These are phyloP conservation scores for Eutolmus rufibarbis DNA, from an alignment of 2,888 invertebrate species.

Conservation along the genomic window DNA sequence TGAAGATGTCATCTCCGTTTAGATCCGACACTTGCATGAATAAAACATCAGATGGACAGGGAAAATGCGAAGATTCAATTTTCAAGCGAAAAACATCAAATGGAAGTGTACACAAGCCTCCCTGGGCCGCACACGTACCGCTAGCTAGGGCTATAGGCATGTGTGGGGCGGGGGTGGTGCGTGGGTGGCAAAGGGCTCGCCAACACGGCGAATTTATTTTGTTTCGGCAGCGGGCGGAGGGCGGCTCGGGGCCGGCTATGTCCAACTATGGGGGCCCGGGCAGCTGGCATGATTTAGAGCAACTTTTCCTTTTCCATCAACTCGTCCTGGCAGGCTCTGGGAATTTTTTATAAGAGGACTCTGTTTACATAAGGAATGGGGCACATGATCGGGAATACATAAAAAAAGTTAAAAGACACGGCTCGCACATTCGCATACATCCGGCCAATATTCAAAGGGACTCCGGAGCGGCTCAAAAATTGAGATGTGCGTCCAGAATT, in stretches of 20 bases:
- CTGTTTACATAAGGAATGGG: constrained; percentile 26
- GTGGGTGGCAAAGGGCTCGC: constrained; percentile 17
- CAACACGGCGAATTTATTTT: constrained; percentile 18
- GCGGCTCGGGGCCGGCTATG: not conserved
- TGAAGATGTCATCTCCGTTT: constrained; percentile 49
- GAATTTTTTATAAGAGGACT: not conserved
- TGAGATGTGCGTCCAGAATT: constrained; percentile 37
- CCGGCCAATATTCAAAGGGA: constrained; percentile 15
- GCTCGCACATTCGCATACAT: not conserved
- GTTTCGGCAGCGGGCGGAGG: not conserved
- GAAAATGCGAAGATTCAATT: constrained; percentile 49
- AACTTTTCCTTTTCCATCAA: constrained; percentile 13
- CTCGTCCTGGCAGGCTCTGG: constrained; percentile 1
- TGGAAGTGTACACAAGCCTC: constrained; percentile 42
- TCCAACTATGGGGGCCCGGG: constrained; percentile 22
- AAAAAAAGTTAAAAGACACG: constrained; percentile 30
- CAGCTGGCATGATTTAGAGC: constrained; percentile 44
- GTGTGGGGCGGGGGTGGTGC: not conserved
- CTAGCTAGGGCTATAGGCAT: not conserved
- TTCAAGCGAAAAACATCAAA: constrained; percentile 48
- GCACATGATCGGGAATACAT: constrained; percentile 40
- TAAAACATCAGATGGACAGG: constrained; percentile 50
- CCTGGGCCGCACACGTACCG: not conserved
- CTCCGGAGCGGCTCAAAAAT: not conserved
- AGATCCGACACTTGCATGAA: constrained; percentile 48